Conservation (phyloP, 1,140 invertebrate genomes). For the Drosophila willistoni region DNA sequence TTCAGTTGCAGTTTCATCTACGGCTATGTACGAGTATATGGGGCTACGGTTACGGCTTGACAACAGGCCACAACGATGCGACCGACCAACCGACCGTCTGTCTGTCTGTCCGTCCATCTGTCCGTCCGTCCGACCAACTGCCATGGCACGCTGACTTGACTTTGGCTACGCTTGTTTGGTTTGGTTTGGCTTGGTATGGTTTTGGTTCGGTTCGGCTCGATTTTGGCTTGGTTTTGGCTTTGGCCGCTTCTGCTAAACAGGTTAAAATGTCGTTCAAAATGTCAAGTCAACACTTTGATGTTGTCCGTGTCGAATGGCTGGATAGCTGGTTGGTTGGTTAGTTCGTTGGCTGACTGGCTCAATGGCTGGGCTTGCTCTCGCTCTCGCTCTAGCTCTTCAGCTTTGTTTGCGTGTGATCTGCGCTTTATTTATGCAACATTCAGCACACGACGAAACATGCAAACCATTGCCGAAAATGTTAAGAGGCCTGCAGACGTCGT, state of each 20-base stretch:
- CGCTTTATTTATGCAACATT: constrained; percentile 80
- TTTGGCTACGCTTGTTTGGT: constrained; percentile 76
- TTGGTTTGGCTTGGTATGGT: constrained; percentile 45
- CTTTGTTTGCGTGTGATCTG: constrained; percentile 79
- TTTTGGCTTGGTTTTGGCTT: constrained; percentile 28
- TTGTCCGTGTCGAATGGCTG: constrained; percentile 67
- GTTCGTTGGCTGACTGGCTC: not conserved
- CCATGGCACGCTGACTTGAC: constrained; percentile 66
- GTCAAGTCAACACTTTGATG: constrained; percentile 82
- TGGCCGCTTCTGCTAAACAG: constrained; percentile 73
- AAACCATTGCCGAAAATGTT: constrained; percentile 76
- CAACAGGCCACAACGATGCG: constrained; percentile 32
- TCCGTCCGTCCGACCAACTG: constrained; percentile 36
- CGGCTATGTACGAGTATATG: constrained; percentile 16
- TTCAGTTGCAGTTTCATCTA: constrained; percentile 21
- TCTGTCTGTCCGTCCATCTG: too few relatives aligned
- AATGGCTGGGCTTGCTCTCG: constrained; percentile 2
- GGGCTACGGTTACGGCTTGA: constrained; percentile 29
- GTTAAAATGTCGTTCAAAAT: constrained; percentile 82
- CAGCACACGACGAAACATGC: constrained; percentile 79
- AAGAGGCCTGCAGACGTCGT: constrained; percentile 67
- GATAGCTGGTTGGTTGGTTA: constrained; percentile 1
- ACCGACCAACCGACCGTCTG: not conserved
- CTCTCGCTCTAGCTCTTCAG: constrained; percentile 32
- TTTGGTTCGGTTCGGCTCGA: constrained; percentile 21